Evolutionary conservation across 2,113 vertebrate genomes (phyloP), one percentile per base, ranked within the genome.

Genomic region (Columbina picui): DNA sequence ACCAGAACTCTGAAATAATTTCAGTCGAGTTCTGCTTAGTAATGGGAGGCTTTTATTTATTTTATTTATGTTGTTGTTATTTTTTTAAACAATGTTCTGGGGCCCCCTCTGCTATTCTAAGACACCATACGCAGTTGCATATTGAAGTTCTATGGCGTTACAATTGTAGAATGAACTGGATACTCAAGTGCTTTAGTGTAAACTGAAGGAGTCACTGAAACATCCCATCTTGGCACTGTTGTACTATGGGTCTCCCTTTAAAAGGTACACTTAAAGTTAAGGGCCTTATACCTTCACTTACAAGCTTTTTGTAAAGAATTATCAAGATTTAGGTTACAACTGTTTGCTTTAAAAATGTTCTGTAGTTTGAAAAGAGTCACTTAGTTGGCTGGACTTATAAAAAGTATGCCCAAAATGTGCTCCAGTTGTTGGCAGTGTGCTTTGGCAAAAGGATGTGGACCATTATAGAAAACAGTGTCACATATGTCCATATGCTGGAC

Each of bases 21-120:
- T 57, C 65, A 63, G 41, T 50, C 0, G 0, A 71, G 60, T 71
- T 89, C 79, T 94, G 78, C 74, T 34, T 87, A 76, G 84, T 63
- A 83, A 19, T 81, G 9, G 2, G 53, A 81, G 45, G 43, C 68
- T 91, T 86, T 67, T 89, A 96, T 97, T 93, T 96, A 96, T 94
- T 95, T 86, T 75, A 94, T 95, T 97, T 93, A 89, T 94, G 89
- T 71, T 50, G 29, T 83, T 52, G 7, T 25, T 14, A 1, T 29
- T 8, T 65, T 60, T 92, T 95, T 77, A 27, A 81, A 9, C n/a
- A 55, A 0, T 34, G 13, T 89, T 92, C 45, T 68, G 63, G 61
- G 83, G 55, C 65, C 70, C 45, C 75, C 43, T 83, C 41, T 88
- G 73, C 82, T 95, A 13, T 84, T 92, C 86, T 67, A 87, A 87